Evolutionary conservation across 2,888 invertebrate genomes (phyloP).

Genomic region (Lithosia quadra): DNA sequence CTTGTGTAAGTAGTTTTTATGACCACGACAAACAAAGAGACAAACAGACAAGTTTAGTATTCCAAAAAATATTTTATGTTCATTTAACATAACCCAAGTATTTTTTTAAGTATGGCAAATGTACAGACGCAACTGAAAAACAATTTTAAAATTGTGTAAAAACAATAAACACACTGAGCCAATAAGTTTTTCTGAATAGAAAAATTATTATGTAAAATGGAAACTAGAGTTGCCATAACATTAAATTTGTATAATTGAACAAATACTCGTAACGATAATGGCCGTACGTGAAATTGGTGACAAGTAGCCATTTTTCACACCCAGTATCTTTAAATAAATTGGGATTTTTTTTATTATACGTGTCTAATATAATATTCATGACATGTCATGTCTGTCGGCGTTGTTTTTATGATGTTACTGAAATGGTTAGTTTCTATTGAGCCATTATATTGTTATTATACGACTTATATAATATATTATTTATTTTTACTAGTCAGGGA

Average conservation of each 20-base stretch:
- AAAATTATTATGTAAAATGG: background rate
- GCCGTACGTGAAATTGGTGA: background rate
- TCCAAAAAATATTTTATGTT: too few relatives aligned
- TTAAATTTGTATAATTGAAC: background rate
- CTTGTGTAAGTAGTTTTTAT: too few relatives aligned
- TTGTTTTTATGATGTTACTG: background rate
- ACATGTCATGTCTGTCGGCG: background rate
- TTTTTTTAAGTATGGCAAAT: too few relatives aligned
- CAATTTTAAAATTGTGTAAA: too few relatives aligned
- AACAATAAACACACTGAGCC: background rate
- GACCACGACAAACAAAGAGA: too few relatives aligned
- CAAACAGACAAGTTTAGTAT: too few relatives aligned
- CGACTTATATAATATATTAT: too few relatives aligned
- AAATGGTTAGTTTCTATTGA: background rate
- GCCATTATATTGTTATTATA: background rate
- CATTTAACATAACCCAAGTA: too few relatives aligned
- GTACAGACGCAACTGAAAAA: too few relatives aligned
- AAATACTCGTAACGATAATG: background rate
- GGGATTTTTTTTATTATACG: background rate
- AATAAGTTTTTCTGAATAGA: background rate
- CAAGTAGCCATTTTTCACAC: constrained; percentile 2
- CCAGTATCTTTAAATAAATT: background rate
- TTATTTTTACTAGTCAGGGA: background rate
- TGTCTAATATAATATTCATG: constrained; percentile 1
- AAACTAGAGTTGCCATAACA: background rate